These are phyloP conservation scores for Drosophila auraria DNA, from an alignment of 1,140 invertebrate genomes.

Conservation along the genomic window DNA sequence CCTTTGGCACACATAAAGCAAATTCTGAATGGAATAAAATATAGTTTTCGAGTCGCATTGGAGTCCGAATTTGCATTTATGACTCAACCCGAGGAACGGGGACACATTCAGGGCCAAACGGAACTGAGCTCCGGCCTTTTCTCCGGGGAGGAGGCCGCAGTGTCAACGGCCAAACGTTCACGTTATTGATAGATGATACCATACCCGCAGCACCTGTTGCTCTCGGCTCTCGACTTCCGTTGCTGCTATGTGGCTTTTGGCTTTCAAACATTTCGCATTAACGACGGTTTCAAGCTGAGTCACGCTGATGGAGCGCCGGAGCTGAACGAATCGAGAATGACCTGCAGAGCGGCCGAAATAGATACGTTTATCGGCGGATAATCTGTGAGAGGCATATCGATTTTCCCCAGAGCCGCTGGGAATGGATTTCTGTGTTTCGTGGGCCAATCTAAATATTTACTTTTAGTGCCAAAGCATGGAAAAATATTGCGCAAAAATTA, in stretches of 20 bases:
- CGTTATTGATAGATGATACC: slow-evolving; percentile 59
- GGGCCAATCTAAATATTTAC: slow-evolving; percentile 34
- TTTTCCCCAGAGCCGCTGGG: background rate
- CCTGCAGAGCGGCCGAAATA: slow-evolving; percentile 11
- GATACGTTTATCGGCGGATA: slow-evolving; percentile 15
- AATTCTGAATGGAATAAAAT: slow-evolving; percentile 73
- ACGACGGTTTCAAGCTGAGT: slow-evolving; percentile 46
- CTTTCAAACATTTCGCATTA: slow-evolving; percentile 39
- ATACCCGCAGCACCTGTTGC: slow-evolving; percentile 60
- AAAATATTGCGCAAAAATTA: slow-evolving; percentile 21
- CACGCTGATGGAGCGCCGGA: slow-evolving; percentile 17
- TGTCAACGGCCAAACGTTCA: slow-evolving; percentile 49
- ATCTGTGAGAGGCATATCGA: background rate
- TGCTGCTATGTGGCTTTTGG: slow-evolving; percentile 16
- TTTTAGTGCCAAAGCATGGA: background rate
- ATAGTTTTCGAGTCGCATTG: slow-evolving; percentile 59
- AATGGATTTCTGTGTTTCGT: background rate
- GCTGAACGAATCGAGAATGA: slow-evolving; percentile 16
- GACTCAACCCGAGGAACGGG: slow-evolving; percentile 37
- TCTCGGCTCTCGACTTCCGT: slow-evolving; percentile 5
- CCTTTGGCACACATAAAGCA: slow-evolving; percentile 22
- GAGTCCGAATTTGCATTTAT: slow-evolving; percentile 73
- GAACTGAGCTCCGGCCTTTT: slow-evolving; percentile 39
- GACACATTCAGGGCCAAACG: slow-evolving; percentile 13
- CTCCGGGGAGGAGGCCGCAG: slow-evolving; percentile 16